Evolutionary conservation across 2,113 vertebrate species (phyloP).

Genomic region (Macheiramphus alcinus): DNA sequence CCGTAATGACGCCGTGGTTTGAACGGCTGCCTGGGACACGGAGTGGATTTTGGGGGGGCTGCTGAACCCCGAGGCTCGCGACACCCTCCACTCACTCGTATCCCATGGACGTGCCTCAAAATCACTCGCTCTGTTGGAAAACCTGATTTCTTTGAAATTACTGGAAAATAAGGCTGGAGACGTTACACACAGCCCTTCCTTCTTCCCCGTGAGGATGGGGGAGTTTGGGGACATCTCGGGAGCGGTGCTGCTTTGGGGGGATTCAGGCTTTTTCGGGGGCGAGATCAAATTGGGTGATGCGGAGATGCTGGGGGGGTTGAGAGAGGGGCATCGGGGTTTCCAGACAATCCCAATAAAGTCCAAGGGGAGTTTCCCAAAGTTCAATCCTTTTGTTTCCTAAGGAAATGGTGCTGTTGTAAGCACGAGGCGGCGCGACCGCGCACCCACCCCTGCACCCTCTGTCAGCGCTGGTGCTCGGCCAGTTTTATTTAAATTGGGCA

Average conservation of each 20-base stretch:
- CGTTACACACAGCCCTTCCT: accelerated
- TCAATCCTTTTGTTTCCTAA: neutral
- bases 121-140: accelerated
- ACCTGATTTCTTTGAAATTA: accelerated
- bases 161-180: neutral
- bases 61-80: neutral
- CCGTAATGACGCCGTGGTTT: accelerated
- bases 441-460: neutral
- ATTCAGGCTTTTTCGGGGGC: neutral
- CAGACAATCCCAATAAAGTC: neutral
- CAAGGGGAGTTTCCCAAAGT: neutral
- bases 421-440: neutral
- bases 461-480: accelerated
- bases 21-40: accelerated
- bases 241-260: neutral
- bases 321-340: accelerated
- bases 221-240: accelerated
- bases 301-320: neutral
- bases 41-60: neutral
- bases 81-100: accelerated
- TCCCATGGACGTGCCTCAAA: accelerated
- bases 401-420: neutral
- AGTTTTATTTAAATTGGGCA: accelerated
- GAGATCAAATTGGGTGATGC: neutral
- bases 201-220: neutral